Conservation (phyloP, 2,888 invertebrate species). For the Malthinus seriepunctatus region DNA sequence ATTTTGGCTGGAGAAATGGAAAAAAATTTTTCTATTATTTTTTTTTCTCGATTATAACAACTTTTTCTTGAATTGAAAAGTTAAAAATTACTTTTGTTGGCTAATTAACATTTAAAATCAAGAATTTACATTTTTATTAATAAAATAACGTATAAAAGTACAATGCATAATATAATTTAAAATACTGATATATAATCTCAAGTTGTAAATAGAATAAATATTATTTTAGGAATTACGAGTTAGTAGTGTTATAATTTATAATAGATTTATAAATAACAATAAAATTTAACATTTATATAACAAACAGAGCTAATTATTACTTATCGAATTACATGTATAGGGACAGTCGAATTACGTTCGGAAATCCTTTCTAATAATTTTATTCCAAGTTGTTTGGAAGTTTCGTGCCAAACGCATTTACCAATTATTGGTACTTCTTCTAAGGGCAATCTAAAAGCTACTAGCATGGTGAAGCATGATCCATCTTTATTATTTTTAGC, state of each 20-base stretch:
- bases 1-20: no score
- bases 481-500: conserved; percentile 69
- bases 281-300: conserved; percentile 16
- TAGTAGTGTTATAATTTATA: neutral
- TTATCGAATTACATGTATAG: conserved; percentile 81
- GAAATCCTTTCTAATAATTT: conserved; percentile 69
- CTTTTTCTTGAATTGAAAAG: no score
- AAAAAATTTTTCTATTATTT: no score
- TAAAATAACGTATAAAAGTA: neutral
- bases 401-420: conserved; percentile 88
- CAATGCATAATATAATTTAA: conserved; percentile 1
- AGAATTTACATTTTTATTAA: no score
- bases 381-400: conserved; percentile 70
- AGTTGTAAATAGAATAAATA: neutral
- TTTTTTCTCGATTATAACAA: no score
- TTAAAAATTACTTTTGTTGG: no score
- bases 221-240: neutral
- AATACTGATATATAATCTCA: neutral
- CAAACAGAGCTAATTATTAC: neutral
- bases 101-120: no score
- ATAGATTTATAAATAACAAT: conserved; percentile 13
- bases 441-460: conserved; percentile 81
- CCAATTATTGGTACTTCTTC: conserved; percentile 87
- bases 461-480: conserved; percentile 77
- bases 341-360: conserved; percentile 76